Percentiles rank a stretch among this genome's conserved stretches.
phyloP scores from a whole-genome alignment of 2,113 vertebrate genomes.

The Pelodiscus sinensis region DNA sequence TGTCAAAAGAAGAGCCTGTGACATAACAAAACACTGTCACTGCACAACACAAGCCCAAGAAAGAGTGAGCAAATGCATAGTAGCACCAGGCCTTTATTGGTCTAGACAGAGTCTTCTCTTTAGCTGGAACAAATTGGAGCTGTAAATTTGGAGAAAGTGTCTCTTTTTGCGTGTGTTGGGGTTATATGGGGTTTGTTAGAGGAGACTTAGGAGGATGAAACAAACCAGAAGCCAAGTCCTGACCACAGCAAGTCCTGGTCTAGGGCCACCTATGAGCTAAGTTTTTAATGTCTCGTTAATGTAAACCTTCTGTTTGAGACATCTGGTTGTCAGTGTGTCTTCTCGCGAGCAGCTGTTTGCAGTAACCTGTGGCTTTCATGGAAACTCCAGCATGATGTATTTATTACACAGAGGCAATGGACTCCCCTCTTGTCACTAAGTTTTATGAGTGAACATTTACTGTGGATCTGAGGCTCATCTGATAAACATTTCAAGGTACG shows the following conservation, averaged over 20 bases:
- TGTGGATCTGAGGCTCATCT: conserved; percentile 44
- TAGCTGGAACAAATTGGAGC: conserved; percentile 54
- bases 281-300: conserved; percentile 73
- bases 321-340: conserved; percentile 77
- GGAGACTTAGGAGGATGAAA: conserved; percentile 38
- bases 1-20: background rate
- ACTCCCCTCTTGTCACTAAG: conserved; percentile 64
- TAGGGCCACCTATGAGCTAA: conserved; percentile 78
- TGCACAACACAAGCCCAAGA: background rate
- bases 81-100: conserved; percentile 48
- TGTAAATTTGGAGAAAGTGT: background rate
- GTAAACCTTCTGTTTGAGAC: conserved; percentile 74
- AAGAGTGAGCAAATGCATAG: conserved; percentile 17
- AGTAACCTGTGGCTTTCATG: conserved; percentile 75
- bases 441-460: conserved; percentile 51
- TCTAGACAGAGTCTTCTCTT: conserved; percentile 39
- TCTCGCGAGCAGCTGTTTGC: conserved; percentile 75
- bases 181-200: conserved; percentile 40
- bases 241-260: conserved; percentile 71
- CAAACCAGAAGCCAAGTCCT: conserved; percentile 66
- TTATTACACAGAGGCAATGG: conserved; percentile 72
- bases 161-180: background rate
- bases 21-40: background rate
- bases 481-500: conserved; percentile 71
- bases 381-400: conserved; percentile 72